Percentiles rank a stretch among this genome's conserved stretches.
Conservation (phyloP, 2,113 vertebrate genomes). For the Cyanoderma ruficeps region DNA sequence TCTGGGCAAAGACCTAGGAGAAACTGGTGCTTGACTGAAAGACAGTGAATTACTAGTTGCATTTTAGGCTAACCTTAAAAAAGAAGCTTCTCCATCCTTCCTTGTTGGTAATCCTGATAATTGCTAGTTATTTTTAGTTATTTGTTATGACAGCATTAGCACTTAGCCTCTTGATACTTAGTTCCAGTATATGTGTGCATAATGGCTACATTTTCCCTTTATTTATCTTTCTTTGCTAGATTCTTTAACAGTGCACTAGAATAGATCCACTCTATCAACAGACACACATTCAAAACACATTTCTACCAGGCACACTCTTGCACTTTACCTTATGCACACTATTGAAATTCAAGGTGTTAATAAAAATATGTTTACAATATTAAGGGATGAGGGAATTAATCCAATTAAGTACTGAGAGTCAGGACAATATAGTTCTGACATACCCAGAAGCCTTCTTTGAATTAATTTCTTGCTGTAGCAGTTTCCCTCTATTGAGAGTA, state of each 20-base stretch:
- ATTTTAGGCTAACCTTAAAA: background rate
- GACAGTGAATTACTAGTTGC: background rate
- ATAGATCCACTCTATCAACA: background rate
- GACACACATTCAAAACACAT: background rate
- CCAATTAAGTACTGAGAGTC: constrained; percentile 17
- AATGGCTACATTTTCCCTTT: background rate
- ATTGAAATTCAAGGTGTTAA: constrained; percentile 66
- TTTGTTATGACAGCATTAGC: background rate
- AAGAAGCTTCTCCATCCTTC: background rate
- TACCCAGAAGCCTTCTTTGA: background rate
- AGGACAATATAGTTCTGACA: constrained; percentile 22
- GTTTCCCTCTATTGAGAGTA: background rate
- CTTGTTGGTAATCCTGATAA: background rate
- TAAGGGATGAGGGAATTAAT: constrained; percentile 22
- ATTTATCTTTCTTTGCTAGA: background rate
- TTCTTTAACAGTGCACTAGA: background rate
- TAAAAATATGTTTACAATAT: constrained; percentile 37
- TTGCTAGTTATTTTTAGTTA: background rate
- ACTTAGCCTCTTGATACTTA: background rate
- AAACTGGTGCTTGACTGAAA: background rate
- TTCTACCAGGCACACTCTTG: background rate
- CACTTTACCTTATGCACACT: constrained; percentile 19
- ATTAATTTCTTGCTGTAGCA: constrained; percentile 7
- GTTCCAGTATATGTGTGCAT: background rate
- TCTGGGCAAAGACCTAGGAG: background rate